Percentiles rank a stretch among this genome's conserved stretches.
phyloP scores from a whole-genome alignment of 2,113 vertebrate genomes.

The Petrocephalus microphthalmus region DNA sequence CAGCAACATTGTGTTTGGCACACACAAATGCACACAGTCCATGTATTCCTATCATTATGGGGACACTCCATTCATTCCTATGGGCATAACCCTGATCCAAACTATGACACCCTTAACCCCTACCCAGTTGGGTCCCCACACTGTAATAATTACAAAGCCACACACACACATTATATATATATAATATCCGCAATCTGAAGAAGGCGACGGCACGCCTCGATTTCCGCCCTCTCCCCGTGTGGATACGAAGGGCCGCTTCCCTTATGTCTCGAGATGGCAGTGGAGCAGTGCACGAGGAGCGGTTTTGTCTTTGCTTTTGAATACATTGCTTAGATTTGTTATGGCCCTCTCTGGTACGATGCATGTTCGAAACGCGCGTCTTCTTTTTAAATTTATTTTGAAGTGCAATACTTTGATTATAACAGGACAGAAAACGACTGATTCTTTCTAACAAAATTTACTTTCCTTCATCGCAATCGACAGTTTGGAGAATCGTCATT shows the following conservation, averaged over 20 bases:
- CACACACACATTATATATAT: constrained; percentile 37
- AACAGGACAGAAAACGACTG: neutral
- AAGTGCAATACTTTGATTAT: neutral
- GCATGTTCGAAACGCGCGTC: neutral
- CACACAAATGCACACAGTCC: no score
- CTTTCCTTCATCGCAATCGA: neutral
- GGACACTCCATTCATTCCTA: no score
- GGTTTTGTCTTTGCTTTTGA: constrained; percentile 53
- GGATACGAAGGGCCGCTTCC: constrained; percentile 53
- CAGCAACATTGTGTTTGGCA: constrained; percentile 41
- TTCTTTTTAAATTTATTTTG: neutral
- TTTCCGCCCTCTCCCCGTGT: constrained; percentile 55
- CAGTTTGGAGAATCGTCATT: neutral
- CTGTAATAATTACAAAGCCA: no score
- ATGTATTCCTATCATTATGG: no score
- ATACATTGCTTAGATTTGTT: constrained; percentile 58
- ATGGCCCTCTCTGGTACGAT: constrained; percentile 46
- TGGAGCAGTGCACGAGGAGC: constrained; percentile 55
- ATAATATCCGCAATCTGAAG: constrained; percentile 54
- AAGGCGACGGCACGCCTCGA: constrained; percentile 48
- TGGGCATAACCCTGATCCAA: no score
- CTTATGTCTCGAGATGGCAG: constrained; percentile 54
- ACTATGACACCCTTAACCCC: no score
- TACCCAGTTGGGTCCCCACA: no score
- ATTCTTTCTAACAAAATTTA: neutral